Evolutionary conservation across 1,140 invertebrate genomes (phyloP).

Genomic region (Drosophila tsacasi): DNA sequence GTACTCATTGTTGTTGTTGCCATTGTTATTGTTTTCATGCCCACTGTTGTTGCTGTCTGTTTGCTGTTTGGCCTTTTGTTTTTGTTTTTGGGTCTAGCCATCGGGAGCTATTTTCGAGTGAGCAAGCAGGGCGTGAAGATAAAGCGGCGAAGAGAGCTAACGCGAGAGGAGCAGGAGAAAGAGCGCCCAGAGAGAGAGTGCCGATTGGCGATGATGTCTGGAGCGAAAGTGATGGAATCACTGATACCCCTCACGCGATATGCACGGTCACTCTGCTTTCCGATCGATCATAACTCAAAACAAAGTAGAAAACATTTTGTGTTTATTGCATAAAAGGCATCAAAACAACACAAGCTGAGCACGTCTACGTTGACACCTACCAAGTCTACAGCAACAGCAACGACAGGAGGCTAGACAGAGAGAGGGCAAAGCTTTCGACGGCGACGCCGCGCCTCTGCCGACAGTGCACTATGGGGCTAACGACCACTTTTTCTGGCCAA

Average conservation of each 20-base stretch:
- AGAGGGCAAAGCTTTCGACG: slow-evolving; percentile 38
- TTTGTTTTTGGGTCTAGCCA: slow-evolving; percentile 7
- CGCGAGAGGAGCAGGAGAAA: slow-evolving; percentile 2
- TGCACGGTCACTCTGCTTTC: no score
- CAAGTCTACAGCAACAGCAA: slow-evolving; percentile 3
- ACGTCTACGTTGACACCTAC: slow-evolving; percentile 46
- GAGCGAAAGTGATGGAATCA: background rate
- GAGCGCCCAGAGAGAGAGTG: background rate
- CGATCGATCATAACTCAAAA: slow-evolving; percentile 16
- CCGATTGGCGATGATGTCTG: background rate
- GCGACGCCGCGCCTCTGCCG: slow-evolving; percentile 16
- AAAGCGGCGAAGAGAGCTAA: slow-evolving; percentile 15
- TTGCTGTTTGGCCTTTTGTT: slow-evolving; percentile 25
- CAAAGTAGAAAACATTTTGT: slow-evolving; percentile 45
- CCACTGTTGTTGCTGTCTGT: slow-evolving; percentile 26
- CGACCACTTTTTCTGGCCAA: no score
- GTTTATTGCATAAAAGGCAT: slow-evolving; percentile 75
- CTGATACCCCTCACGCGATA: slow-evolving; percentile 10
- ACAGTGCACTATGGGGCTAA: no score
- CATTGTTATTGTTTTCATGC: slow-evolving; percentile 4
- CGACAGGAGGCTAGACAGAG: background rate
- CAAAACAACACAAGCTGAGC: slow-evolving; percentile 47
- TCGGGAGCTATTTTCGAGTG: slow-evolving; percentile 38
- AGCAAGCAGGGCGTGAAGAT: slow-evolving; percentile 46
- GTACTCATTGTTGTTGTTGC: slow-evolving; percentile 25